Percentiles rank a stretch among this genome's conserved stretches.
phyloP scores from a whole-genome alignment of 2,113 vertebrate species.

The Ariopsis seemanni region DNA sequence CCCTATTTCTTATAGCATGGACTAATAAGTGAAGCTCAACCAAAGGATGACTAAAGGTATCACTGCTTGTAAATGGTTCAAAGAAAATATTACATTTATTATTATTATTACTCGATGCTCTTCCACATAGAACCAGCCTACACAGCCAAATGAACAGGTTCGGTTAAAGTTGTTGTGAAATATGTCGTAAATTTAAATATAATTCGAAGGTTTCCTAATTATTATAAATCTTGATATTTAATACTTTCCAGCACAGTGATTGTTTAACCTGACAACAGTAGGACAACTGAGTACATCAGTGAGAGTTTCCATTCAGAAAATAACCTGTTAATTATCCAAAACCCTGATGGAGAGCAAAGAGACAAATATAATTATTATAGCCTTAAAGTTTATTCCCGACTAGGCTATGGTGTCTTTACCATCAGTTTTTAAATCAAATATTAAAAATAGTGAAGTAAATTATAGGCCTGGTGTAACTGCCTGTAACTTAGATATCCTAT shows the following conservation, averaged over 20 bases:
- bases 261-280: not conserved
- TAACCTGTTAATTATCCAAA: not conserved
- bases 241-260: not conserved
- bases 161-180: not conserved
- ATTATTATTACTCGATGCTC: not conserved
- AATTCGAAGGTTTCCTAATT: not conserved
- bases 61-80: not conserved
- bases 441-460: not conserved
- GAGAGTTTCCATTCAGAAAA: not conserved
- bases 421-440: constrained; percentile 7
- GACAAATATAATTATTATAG: not conserved
- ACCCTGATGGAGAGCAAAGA: not conserved
- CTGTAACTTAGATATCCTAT: not conserved
- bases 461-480: not conserved
- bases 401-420: not conserved
- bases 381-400: not conserved
- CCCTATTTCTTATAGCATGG: too few species aligned
- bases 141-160: not conserved
- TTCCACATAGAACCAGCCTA: not conserved
- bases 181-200: not conserved
- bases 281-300: not conserved
- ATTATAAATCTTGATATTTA: not conserved
- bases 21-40: not conserved
- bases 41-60: not conserved
- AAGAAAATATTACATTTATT: not conserved